These are phyloP conservation scores for Leptarthrus brevirostris DNA, from an alignment of 2,888 invertebrate genomes.

Conservation along the genomic window DNA sequence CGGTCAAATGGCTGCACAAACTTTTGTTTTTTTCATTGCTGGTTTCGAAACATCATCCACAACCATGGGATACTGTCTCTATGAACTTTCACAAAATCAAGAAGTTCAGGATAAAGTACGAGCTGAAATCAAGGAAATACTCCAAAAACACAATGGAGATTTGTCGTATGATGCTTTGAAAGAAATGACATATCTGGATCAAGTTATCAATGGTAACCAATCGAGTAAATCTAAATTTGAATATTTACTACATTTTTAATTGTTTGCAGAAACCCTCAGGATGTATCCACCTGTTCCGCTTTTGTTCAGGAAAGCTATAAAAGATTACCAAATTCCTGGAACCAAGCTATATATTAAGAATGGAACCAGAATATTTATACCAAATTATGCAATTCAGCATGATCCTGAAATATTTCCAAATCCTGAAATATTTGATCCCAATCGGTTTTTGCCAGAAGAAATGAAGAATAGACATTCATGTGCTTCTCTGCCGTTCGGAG, in stretches of 20 bases:
- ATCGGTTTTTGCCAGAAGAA: conserved; percentile 71
- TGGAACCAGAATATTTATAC: conserved; percentile 69
- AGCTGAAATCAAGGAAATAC: conserved; percentile 63
- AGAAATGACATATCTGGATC: conserved; percentile 66
- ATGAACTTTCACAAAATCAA: conserved; percentile 66
- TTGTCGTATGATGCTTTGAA: conserved; percentile 65
- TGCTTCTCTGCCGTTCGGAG: conserved; percentile 63
- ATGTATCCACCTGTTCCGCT: conserved; percentile 70
- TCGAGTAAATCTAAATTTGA: not conserved
- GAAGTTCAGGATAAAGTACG: conserved; percentile 65
- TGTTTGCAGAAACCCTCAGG: conserved; percentile 70
- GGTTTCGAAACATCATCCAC: conserved; percentile 68
- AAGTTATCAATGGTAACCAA: conserved; percentile 64
- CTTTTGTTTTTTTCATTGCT: conserved; percentile 68
- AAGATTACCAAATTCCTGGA: conserved; percentile 68
- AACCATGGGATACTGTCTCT: conserved; percentile 66
- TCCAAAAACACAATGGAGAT: conserved; percentile 60
- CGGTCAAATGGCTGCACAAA: conserved; percentile 67
- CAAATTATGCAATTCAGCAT: conserved; percentile 71
- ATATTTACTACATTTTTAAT: not conserved
- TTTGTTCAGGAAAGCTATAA: conserved; percentile 69
- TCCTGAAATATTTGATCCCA: conserved; percentile 73
- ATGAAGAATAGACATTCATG: conserved; percentile 68
- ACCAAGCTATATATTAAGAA: conserved; percentile 69
- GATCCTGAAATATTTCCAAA: conserved; percentile 72